A percentile compares a stretch with the other conserved stretches of the same genome.
These are phyloP conservation scores for Parnassius mnemosyne DNA, from an alignment of 2,888 invertebrate genomes.

Conservation along the genomic window DNA sequence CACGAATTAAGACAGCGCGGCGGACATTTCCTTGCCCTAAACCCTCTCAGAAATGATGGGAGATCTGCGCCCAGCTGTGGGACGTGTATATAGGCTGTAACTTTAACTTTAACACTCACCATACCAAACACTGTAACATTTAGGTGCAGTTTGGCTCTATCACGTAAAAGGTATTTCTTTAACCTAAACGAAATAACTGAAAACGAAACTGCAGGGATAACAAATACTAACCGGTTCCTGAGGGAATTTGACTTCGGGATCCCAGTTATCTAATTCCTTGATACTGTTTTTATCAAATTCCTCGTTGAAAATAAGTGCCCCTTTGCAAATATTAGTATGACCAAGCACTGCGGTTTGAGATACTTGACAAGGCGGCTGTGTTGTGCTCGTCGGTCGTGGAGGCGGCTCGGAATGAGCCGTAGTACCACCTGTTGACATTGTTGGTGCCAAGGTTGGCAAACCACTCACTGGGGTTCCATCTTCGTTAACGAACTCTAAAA, in stretches of 20 bases:
- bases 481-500: constrained; percentile 62
- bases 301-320: constrained; percentile 81
- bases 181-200: too few relatives aligned
- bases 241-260: constrained; percentile 76
- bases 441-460: constrained; percentile 12
- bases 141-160: too few relatives aligned
- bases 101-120: too few relatives aligned
- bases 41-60: too few relatives aligned
- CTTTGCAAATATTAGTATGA: constrained; percentile 62
- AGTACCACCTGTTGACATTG: neutral
- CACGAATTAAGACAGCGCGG: too few relatives aligned
- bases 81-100: too few relatives aligned
- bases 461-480: constrained; percentile 45
- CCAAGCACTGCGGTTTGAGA: constrained; percentile 54
- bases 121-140: too few relatives aligned
- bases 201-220: neutral
- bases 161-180: too few relatives aligned
- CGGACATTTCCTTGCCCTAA: too few relatives aligned
- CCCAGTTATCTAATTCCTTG: constrained; percentile 68
- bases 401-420: constrained; percentile 15
- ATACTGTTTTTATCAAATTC: constrained; percentile 66
- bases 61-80: too few relatives aligned
- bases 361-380: constrained; percentile 39
- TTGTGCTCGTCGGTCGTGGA: constrained; percentile 22
- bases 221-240: constrained; percentile 78